phyloP scores from a whole-genome alignment of 2,888 invertebrate genomes.

The Drosophila tripunctata region DNA sequence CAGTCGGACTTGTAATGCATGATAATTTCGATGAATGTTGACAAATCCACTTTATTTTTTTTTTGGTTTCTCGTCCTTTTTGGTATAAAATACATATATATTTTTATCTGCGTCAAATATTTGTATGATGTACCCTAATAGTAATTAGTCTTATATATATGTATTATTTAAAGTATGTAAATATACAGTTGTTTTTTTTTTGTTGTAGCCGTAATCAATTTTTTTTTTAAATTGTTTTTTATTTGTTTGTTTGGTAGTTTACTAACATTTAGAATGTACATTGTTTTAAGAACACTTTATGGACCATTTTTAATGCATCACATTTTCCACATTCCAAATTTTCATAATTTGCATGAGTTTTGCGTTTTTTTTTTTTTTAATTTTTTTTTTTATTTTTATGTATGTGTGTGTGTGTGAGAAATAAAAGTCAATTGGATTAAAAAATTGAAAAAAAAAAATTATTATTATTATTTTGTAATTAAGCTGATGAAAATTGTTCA shows the following conservation, averaged over 20 bases:
- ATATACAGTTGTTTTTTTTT: not conserved
- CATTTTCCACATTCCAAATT: not conserved
- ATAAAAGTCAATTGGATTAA: slow-evolving; percentile 25
- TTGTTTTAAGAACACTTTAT: not conserved
- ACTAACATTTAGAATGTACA: not conserved
- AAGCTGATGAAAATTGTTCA: slow-evolving; percentile 22
- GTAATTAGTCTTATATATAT: not conserved
- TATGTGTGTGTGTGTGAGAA: slow-evolving; percentile 4
- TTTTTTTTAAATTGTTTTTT: not conserved
- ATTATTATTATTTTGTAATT: slow-evolving; percentile 35
- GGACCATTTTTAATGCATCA: not conserved
- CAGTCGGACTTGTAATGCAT: too few relatives aligned
- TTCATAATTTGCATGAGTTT: slow-evolving; percentile 19
- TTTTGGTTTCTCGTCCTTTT: too few relatives aligned
- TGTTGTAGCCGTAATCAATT: not conserved
- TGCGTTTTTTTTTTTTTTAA: too few relatives aligned
- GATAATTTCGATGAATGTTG: too few relatives aligned
- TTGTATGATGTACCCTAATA: too few relatives aligned
- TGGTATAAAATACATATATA: too few relatives aligned
- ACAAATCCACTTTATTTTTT: too few relatives aligned
- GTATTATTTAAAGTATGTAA: not conserved
- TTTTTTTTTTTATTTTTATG: slow-evolving; percentile 16
- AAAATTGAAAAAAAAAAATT: not conserved
- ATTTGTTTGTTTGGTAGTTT: not conserved
- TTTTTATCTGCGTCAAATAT: not conserved